phyloP scores from a whole-genome alignment of 2,113 vertebrate genomes.

The Gymnorhina tibicen region DNA sequence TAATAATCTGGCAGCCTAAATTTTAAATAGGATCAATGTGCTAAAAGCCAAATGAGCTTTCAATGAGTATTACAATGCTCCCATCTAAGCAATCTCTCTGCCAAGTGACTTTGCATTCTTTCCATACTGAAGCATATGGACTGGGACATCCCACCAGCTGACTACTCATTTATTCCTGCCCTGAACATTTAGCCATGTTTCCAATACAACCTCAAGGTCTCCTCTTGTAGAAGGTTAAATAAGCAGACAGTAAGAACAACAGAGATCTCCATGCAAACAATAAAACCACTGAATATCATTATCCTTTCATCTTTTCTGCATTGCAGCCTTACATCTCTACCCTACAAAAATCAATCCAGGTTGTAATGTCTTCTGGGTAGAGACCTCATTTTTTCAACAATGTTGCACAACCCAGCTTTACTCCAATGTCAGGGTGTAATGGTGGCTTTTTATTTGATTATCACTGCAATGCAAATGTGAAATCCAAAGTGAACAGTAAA shows the following conservation, averaged over 20 bases:
- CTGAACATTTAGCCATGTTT: not conserved
- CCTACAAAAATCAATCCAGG: not conserved
- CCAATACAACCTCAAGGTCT: not conserved
- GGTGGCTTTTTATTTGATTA: not conserved
- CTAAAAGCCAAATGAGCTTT: not conserved
- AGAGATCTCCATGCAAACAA: not conserved
- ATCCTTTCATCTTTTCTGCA: not conserved
- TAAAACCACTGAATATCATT: not conserved
- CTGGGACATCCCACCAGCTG: not conserved
- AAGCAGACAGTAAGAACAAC: not conserved
- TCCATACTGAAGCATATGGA: accelerated
- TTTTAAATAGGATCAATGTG: not conserved
- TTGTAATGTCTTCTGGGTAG: not conserved
- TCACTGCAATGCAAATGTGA: not conserved
- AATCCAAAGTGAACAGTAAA: not conserved
- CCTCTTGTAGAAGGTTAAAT: not conserved
- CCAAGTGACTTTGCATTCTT: not conserved
- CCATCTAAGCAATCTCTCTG: not conserved
- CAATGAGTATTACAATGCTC: not conserved
- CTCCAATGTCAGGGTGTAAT: not conserved
- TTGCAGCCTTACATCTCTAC: not conserved
- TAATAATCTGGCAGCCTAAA: not conserved
- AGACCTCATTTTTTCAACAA: not conserved
- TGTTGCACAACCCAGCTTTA: not conserved
- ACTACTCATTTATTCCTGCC: not conserved